phyloP scores from a whole-genome alignment of 1,140 invertebrate species.

The Drosophila setifemur region DNA sequence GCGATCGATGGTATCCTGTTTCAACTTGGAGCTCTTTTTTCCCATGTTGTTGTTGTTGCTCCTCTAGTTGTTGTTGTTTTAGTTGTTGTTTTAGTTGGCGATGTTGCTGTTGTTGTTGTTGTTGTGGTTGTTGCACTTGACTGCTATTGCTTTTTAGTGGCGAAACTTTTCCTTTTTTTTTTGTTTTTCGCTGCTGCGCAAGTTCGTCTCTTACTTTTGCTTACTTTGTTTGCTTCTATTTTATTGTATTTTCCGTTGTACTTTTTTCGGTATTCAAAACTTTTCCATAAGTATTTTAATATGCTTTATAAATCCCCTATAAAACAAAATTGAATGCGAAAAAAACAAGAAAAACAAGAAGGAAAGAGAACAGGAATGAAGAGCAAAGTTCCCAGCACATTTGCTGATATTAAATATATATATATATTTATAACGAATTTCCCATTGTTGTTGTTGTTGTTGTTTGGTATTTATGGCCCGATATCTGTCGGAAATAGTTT shows the following conservation, averaged over 20 bases:
- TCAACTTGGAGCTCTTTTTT: conserved; percentile 96
- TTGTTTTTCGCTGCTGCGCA: conserved; percentile 35
- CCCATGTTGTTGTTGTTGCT: conserved; percentile 85
- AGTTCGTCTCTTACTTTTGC: conserved; percentile 26
- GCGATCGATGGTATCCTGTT: conserved; percentile 95
- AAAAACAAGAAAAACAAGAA: background rate
- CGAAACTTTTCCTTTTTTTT: conserved; percentile 57
- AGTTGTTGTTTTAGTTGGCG: too few species aligned
- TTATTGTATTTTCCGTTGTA: conserved; percentile 12
- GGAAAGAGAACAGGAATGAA: background rate
- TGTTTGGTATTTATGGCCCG: too few species aligned
- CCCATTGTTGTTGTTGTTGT: background rate
- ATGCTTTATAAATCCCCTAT: conserved; percentile 53
- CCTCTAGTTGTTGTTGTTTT: background rate
- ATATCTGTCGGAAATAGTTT: conserved; percentile 22
- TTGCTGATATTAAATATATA: conserved; percentile 21
- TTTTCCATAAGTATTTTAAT: conserved; percentile 77
- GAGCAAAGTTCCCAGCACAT: conserved; percentile 26
- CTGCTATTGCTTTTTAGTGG: conserved; percentile 68
- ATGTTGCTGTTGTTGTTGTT: conserved; percentile 12
- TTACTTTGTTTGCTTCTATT: conserved; percentile 4
- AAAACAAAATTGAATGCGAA: background rate
- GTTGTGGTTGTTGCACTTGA: conserved; percentile 47
- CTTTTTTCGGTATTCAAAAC: conserved; percentile 34
- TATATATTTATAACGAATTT: background rate